Conservation (phyloP, 2,888 invertebrate species). For the Brenthis daphne region DNA sequence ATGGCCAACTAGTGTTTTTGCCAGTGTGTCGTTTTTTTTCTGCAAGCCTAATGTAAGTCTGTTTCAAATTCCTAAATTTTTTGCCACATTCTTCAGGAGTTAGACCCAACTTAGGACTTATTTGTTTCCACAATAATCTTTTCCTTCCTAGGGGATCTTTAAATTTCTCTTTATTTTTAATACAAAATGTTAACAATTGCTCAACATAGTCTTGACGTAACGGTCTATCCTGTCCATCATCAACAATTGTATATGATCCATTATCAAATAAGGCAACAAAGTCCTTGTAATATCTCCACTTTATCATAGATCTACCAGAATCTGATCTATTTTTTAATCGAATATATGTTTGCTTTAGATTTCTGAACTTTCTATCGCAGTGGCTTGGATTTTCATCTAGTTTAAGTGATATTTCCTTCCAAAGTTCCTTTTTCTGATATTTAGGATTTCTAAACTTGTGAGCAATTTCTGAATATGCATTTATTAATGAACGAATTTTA, state of each 20-base stretch:
- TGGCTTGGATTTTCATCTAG: constrained; percentile 59
- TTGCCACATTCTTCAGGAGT: constrained; percentile 69
- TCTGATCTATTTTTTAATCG: constrained; percentile 61
- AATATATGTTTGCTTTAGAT: constrained; percentile 71
- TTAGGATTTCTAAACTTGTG: constrained; percentile 68
- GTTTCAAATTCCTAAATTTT: constrained; percentile 73
- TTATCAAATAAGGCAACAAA: constrained; percentile 63
- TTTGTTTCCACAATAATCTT: constrained; percentile 62
- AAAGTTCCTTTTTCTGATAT: constrained; percentile 70
- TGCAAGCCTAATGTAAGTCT: constrained; percentile 68
- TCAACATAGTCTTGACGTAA: constrained; percentile 63
- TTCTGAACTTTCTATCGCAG: constrained; percentile 74
- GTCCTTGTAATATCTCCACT: constrained; percentile 71
- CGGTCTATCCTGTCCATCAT: constrained; percentile 42
- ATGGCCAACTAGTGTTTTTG: constrained; percentile 65
- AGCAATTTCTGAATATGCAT: constrained; percentile 62
- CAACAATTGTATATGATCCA: constrained; percentile 34
- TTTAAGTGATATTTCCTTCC: constrained; percentile 62
- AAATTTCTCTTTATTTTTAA: constrained; percentile 68
- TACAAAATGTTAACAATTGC: constrained; percentile 63
- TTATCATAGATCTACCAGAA: constrained; percentile 56
- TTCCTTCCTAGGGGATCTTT: constrained; percentile 65
- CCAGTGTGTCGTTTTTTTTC: constrained; percentile 60
- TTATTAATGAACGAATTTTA: constrained; percentile 62
- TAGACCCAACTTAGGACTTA: constrained; percentile 59